phyloP scores from a whole-genome alignment of 2,113 vertebrate genomes.

The Rhinogobius similis region DNA sequence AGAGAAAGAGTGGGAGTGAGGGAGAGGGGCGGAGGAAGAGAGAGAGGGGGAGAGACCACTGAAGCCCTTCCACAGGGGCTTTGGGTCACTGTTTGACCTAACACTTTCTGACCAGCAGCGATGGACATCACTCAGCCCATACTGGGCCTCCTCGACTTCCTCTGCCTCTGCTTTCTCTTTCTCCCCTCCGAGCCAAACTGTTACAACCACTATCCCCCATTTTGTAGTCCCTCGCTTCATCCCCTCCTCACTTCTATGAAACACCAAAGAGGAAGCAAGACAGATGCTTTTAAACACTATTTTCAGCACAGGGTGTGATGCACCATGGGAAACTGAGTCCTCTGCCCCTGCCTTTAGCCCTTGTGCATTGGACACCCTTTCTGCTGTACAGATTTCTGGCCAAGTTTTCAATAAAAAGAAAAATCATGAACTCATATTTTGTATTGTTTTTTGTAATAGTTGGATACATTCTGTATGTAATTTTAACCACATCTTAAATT shows the following conservation, averaged over 20 bases:
- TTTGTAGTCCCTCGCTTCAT: slow-evolving; percentile 59
- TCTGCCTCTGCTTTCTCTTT: slow-evolving; percentile 75
- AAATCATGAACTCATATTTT: slow-evolving; percentile 69
- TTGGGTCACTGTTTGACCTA: slow-evolving; percentile 30
- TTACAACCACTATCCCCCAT: slow-evolving; percentile 41
- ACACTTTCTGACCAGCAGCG: slow-evolving; percentile 44
- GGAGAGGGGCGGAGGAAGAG: slow-evolving; percentile 75
- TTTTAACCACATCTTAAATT: background rate
- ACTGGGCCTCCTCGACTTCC: slow-evolving; percentile 54
- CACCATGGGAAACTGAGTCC: slow-evolving; percentile 66
- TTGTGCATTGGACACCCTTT: slow-evolving; percentile 66
- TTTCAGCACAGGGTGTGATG: slow-evolving; percentile 69
- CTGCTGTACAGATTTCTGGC: slow-evolving; percentile 79
- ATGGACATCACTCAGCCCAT: slow-evolving; percentile 40
- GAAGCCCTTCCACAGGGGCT: slow-evolving; percentile 50
- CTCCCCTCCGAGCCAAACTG: slow-evolving; percentile 68
- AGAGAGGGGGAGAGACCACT: slow-evolving; percentile 75
- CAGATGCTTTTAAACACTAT: slow-evolving; percentile 60
- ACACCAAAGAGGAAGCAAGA: slow-evolving; percentile 54
- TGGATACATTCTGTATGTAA: background rate
- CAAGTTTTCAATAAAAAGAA: slow-evolving; percentile 81
- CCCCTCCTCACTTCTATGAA: slow-evolving; percentile 54
- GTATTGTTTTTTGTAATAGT: slow-evolving; percentile 39
- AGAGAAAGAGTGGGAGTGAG: slow-evolving; percentile 73
- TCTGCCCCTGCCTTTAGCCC: slow-evolving; percentile 50